These are phyloP conservation scores for Gari tellinella DNA, from an alignment of 2,888 invertebrate species.

Conservation along the genomic window DNA sequence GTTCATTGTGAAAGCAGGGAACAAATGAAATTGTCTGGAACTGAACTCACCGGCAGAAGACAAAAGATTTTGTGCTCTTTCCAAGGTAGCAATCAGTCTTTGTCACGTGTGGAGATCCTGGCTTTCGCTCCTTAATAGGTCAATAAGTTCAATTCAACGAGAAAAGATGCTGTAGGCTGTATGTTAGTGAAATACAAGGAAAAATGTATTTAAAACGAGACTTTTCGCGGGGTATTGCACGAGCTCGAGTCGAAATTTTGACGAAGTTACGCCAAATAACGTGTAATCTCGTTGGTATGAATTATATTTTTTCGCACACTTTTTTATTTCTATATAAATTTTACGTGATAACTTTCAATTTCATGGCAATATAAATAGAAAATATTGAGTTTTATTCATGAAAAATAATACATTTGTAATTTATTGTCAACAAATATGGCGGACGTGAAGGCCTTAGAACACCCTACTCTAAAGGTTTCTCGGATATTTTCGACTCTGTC, in stretches of 20 bases:
- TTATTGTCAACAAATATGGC: conserved; percentile 87
- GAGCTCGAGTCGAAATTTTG: conserved; percentile 5
- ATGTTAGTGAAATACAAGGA: no score
- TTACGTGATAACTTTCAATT: neutral
- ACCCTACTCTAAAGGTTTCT: conserved; percentile 95
- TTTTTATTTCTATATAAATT: conserved; percentile 11
- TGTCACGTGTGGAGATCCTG: no score
- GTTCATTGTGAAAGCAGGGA: no score
- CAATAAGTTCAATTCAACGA: no score
- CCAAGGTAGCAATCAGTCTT: no score
- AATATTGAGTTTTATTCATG: no score
- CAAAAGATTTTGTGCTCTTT: no score
- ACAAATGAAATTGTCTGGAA: neutral
- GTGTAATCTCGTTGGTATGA: conserved; percentile 37
- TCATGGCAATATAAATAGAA: neutral
- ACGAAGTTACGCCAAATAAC: conserved; percentile 38
- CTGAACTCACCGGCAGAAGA: no score
- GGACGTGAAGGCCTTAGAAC: conserved; percentile 97
- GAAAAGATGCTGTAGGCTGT: no score
- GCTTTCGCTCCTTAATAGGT: no score
- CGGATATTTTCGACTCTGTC: conserved; percentile 82
- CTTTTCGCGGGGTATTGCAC: conserved; percentile 15
- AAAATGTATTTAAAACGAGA: neutral
- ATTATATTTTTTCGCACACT: conserved; percentile 6
- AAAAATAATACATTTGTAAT: no score